Evolutionary conservation across 2,113 vertebrate genomes (phyloP).

Genomic region (Pseudonaja textilis): DNA sequence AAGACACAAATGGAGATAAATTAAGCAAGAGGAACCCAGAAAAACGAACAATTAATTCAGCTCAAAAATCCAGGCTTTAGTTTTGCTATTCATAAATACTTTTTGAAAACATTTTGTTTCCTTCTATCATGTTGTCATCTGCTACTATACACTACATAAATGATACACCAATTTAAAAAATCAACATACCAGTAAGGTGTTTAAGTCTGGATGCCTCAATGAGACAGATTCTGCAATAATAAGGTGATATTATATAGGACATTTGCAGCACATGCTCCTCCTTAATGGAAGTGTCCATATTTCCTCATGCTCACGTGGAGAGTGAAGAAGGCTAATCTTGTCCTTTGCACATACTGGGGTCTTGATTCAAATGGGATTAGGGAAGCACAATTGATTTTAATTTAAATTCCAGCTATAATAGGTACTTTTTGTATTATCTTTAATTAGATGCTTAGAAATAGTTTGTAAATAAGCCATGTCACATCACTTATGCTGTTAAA

Average conservation of each 20-base stretch:
- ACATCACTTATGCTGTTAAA: neutral
- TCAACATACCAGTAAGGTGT: neutral
- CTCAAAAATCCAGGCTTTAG: neutral
- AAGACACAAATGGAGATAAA: slow-evolving; percentile 7
- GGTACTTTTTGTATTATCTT: neutral
- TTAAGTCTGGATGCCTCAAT: neutral
- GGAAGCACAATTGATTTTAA: neutral
- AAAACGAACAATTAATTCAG: neutral
- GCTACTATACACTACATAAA: neutral
- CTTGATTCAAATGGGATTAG: neutral
- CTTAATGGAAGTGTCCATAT: neutral
- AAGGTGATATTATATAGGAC: neutral
- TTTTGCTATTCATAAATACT: neutral
- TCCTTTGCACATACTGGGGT: neutral
- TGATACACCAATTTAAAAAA: neutral
- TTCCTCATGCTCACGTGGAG: no score
- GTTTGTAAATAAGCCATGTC: neutral
- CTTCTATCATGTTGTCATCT: neutral
- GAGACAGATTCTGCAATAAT: neutral
- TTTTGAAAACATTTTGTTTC: neutral
- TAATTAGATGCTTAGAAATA: neutral
- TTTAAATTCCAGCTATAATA: neutral
- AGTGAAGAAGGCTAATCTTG: neutral
- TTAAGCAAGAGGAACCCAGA: neutral
- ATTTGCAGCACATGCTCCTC: slow-evolving; percentile 26